Percentiles rank a stretch among this genome's conserved stretches.
Evolutionary conservation across 2,113 vertebrate species (phyloP).

Genomic region (Sisor rabdophorus): DNA sequence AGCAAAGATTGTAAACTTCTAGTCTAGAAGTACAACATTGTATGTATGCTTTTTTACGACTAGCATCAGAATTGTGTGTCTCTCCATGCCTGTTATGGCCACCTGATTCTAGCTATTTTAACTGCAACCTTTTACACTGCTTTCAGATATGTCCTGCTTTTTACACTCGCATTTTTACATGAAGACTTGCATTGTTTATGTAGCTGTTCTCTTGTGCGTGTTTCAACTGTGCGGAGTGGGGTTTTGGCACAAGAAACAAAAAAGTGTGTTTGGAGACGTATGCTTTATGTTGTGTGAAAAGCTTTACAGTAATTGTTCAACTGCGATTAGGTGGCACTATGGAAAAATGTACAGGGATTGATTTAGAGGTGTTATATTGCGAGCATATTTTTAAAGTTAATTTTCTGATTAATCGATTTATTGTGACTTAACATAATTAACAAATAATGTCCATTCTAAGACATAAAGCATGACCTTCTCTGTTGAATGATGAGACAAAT

Average conservation of each 20-base stretch:
- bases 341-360: no score
- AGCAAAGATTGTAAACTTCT: background rate
- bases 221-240: background rate
- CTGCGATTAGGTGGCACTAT: no score
- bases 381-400: no score
- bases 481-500: constrained; percentile 1
- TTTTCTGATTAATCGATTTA: no score
- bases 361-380: no score
- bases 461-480: background rate
- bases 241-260: no score
- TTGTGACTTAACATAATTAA: no score
- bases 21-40: background rate
- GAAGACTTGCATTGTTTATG: background rate
- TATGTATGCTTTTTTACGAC: background rate
- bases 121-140: constrained; percentile 19
- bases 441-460: background rate
- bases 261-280: no score
- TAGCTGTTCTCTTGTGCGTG: background rate
- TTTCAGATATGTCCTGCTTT: background rate
- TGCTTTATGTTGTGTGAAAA: no score
- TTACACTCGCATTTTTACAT: constrained; percentile 18
- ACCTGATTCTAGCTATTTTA: constrained; percentile 14
- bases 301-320: no score
- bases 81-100: background rate
- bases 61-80: background rate